Conservation (phyloP, 2,113 vertebrate genomes). For the Euleptes europaea region DNA sequence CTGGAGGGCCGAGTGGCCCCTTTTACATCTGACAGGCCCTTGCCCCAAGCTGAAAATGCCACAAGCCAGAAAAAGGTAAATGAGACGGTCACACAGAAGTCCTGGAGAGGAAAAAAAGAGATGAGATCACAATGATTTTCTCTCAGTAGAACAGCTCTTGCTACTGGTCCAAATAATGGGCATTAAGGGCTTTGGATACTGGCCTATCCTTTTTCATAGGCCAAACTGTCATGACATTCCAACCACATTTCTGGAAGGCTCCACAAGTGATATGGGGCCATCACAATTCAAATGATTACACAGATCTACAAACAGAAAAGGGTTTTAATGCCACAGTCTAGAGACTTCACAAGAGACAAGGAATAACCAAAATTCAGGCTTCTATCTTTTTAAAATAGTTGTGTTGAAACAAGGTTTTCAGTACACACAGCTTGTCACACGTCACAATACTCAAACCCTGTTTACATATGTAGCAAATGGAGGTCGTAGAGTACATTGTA, state of each 20-base stretch:
- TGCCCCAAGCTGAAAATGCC: slow-evolving; percentile 91
- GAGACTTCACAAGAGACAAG: not conserved
- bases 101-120: slow-evolving; percentile 69
- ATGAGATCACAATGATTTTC: slow-evolving; percentile 10
- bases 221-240: not conserved
- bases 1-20: slow-evolving; percentile 75
- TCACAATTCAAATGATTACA: not conserved
- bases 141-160: not conserved
- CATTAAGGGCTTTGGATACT: not conserved
- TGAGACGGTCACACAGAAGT: slow-evolving; percentile 85
- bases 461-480: not conserved
- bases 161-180: not conserved
- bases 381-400: not conserved
- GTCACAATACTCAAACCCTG: not conserved
- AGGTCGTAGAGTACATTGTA: no score
- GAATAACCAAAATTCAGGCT: not conserved
- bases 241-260: not conserved
- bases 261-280: not conserved
- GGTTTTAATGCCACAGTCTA: not conserved
- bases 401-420: not conserved
- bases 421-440: not conserved
- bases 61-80: slow-evolving; percentile 93
- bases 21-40: slow-evolving; percentile 90
- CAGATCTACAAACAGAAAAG: not conserved
- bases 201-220: not conserved